Base-by-base conservation (phyloP, 2,888 invertebrate species). In the Linyphia triangularis region DNA sequence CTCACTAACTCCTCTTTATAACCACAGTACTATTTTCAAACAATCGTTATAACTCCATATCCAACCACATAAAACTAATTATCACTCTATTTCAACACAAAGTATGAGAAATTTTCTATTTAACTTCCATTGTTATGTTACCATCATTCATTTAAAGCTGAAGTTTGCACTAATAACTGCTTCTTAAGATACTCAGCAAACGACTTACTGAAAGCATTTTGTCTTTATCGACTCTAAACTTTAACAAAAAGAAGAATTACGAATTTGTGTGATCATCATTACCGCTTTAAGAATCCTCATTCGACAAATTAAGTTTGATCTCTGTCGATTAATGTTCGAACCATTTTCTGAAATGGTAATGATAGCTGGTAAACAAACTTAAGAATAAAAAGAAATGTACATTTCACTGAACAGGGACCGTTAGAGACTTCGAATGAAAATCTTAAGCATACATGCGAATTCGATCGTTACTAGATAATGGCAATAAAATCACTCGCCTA, bases 401-500 rank as follows among this genome's bases (percentile, higher is more conserved):
- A 24, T 9, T 24, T 24, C 57, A 4, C 33, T 10, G 7, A 30
- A 22, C 61, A 57, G 28, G 30, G 57, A 40, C 61, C 61, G 77
- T 67, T 79, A 28, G n/a, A 43, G 30, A 10, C 19, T n/a, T 7
- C 10, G 67, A 79, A 51, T 67, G 67, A 67, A 79, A 67, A 59
- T 70, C 70, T 81, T 81, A 69, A 69, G 59, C 81, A 81, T 67
- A 79, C 57, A 81, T 59, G 69, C 26, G 59, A 70, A 37, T n/a
- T 26, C 37, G 59, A 81, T 65, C 69, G 69, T 81, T 81, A 69
- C 59, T 19, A 26, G 37, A 69, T 81, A 81, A 81, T 70, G 81
- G 59, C 82, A 72, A 72, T 82, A 82, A 82, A 82, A 82, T 63
- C 82, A 72, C 61, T 72, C 37, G 59, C 70, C 28, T 19, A 2